Percentiles rank a stretch among this genome's conserved stretches.
Conservation (phyloP, 2,888 invertebrate genomes). For the Dryomyza anilis region DNA sequence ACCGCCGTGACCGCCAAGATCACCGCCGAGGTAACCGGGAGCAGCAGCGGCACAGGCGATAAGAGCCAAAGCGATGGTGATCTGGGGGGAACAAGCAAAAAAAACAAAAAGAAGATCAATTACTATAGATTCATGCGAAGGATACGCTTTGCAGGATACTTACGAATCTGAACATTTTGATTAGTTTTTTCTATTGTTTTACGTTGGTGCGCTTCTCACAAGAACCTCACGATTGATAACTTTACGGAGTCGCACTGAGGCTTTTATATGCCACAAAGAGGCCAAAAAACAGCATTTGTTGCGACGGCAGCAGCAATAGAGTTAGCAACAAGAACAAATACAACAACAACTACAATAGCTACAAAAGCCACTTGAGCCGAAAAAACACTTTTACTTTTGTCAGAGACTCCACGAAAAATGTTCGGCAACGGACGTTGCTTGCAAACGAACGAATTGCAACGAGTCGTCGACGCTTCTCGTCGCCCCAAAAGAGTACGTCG, state of each 20-base stretch:
- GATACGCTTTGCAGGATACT: slow-evolving; percentile 35
- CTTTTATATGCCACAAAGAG: slow-evolving; percentile 35
- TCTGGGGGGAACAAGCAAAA: slow-evolving; percentile 34
- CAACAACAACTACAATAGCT: slow-evolving; percentile 2
- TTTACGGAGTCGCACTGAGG: slow-evolving; percentile 18
- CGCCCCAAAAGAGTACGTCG: too few species aligned
- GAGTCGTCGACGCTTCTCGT: too few species aligned
- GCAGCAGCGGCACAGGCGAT: slow-evolving; percentile 53
- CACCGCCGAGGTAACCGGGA: slow-evolving; percentile 54
- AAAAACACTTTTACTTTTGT: slow-evolving; percentile 23
- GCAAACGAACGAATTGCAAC: neutral
- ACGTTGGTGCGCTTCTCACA: slow-evolving; percentile 24
- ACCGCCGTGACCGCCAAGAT: slow-evolving; percentile 29
- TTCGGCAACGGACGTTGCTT: slow-evolving; percentile 1
- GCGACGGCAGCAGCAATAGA: neutral
- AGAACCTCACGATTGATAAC: slow-evolving; percentile 41
- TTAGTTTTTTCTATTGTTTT: slow-evolving; percentile 22
- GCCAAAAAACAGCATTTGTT: too few species aligned
- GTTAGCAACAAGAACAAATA: neutral
- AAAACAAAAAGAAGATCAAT: too few species aligned
- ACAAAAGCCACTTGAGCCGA: neutral
- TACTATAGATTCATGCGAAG: neutral
- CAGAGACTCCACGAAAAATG: slow-evolving; percentile 20
- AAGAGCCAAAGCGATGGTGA: slow-evolving; percentile 48
- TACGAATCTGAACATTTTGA: slow-evolving; percentile 53